Base-by-base conservation (phyloP, 2,888 invertebrate genomes). In the Sphaerophoria rueppellii region DNA sequence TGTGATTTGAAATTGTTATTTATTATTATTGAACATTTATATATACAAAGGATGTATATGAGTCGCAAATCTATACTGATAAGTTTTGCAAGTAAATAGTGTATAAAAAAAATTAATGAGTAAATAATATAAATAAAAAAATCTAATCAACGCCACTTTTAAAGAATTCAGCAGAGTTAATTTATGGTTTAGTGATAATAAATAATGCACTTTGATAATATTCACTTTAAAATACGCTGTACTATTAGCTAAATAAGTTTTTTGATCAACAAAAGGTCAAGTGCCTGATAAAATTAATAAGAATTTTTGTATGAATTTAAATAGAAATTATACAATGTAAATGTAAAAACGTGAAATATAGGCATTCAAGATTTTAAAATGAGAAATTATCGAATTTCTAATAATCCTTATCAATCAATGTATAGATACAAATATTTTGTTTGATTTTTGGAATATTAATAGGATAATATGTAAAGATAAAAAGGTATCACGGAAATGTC, bases 1-100 rank as follows among this genome's bases (percentile, higher is more conserved):
- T 82, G 82, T 82, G 78, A 82, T 82, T 82, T 80, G 54, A 57
- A 72, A 85, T 67, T 76, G 72, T 75, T 85, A 43, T 43, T 43
- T 43, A 43, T 43, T 43, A 43, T 43, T 43, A 43, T 40, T 40
- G 9, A 7, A 7, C 6, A 7, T 40, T n/a, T n/a, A n/a, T n/a
- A n/a, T n/a, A n/a, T n/a, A n/a, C n/a, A n/a, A n/a, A 40, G 6
- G 6, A 69, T 72, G 63, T 78, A 61, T 72, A 50, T 65, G 35
- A 35, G 50, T 65, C 34, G 78, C 72, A 61, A 65, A 65, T 65
- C 63, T 78, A n/a, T n/a, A 78, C 34, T 78, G 55, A 52, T 43
- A 58, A 57, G 50, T 48, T 73, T 60, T 72, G 79, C 67, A 70
- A 57, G 9, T 52, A 46, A 52, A 67, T 67, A 67, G 40, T 70